These are phyloP conservation scores for Protonibea diacanthus DNA, from an alignment of 2,797 vertebrate genomes.

Conservation along the genomic window DNA sequence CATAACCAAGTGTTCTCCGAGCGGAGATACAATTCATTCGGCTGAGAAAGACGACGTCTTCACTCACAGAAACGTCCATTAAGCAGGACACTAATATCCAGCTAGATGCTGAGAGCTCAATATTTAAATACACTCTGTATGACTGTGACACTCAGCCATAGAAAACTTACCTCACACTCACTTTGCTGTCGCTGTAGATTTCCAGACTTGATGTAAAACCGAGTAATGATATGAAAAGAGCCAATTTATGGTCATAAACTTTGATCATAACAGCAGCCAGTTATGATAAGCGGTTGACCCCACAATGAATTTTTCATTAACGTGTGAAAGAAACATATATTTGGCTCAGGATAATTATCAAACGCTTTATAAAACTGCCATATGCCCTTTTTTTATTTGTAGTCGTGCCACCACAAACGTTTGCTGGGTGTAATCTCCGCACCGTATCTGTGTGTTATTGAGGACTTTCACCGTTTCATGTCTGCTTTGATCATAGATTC, in stretches of 20 bases:
- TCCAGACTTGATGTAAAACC: not conserved
- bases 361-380: constrained; percentile 28
- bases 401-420: constrained; percentile 15
- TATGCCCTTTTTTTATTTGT: constrained; percentile 32
- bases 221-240: not conserved
- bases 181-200: not conserved
- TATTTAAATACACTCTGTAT: not conserved
- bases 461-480: constrained; percentile 43
- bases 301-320: constrained; percentile 9
- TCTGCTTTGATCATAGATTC: constrained; percentile 62
- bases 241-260: not conserved
- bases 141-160: not conserved
- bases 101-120: not conserved
- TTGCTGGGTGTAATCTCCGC: constrained; percentile 30
- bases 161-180: not conserved
- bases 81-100: not conserved
- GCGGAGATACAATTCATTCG: not conserved
- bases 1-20: not conserved
- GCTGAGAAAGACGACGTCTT: not conserved
- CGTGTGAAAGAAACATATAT: not conserved
- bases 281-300: constrained; percentile 27
- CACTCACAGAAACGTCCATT: not conserved
- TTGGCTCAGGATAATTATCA: constrained; percentile 18
- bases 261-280: not conserved
- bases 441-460: constrained; percentile 48